Evolutionary conservation across 2,888 invertebrate species (phyloP).

Genomic region (Aspidapion aeneum): DNA sequence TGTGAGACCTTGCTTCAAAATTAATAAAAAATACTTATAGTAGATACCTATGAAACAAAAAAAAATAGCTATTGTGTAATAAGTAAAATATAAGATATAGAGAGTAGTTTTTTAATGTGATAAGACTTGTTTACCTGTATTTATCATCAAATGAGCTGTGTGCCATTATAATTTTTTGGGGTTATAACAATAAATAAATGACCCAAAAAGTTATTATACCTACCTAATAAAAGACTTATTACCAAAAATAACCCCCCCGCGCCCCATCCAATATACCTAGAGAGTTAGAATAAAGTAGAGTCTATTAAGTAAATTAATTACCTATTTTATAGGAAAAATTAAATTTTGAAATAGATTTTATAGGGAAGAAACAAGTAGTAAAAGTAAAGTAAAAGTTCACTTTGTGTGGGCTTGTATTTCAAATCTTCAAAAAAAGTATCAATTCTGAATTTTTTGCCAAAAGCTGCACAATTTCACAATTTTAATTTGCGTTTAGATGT

Average conservation of each 20-base stretch:
- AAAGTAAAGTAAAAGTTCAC: too few species aligned
- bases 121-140: constrained; percentile 8
- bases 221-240: not conserved
- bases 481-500: not conserved
- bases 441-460: not conserved
- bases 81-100: not conserved
- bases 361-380: not conserved
- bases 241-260: not conserved
- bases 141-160: constrained; percentile 37
- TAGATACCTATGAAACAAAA: too few species aligned
- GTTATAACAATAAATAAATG: not conserved
- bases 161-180: constrained; percentile 5
- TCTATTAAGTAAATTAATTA: not conserved
- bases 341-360: not conserved
- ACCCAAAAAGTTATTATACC: not conserved
- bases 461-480: not conserved
- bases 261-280: not conserved
- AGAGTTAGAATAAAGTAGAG: not conserved
- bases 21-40: not conserved
- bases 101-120: not conserved
- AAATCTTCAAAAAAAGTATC: not conserved
- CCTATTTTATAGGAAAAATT: not conserved
- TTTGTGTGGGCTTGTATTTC: too few species aligned
- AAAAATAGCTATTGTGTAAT: too few species aligned
- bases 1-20: not conserved